Evolutionary conservation across 2,797 vertebrate species (phyloP), one percentile per base, ranked within the genome.

Genomic region (Todus mexicanus): DNA sequence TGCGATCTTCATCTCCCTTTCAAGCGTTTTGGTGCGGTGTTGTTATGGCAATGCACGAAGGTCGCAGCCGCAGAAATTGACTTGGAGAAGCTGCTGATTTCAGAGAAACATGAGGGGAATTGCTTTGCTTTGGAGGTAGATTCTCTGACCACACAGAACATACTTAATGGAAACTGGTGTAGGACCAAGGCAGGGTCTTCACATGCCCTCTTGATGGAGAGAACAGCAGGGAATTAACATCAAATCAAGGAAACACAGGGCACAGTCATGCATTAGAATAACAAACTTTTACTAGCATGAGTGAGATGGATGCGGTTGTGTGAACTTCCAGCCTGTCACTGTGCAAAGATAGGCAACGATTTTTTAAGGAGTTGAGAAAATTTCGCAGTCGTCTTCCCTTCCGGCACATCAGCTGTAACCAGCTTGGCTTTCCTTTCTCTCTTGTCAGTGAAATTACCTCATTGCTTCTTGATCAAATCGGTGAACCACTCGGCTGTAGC

Each of bases 391-490:
- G 77, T 87, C n/a, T 84, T 57, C 11, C 83, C 50, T 84, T 92
- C 77, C 6, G 9, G 43, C 59, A 59, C 33, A 51, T n/a, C 79
- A 76, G 23, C 48, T 42, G 37, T 68, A 38, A 69, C 51, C 16
- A 14, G 2, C 42, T 68, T 53, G 57, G 11, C 37, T 87, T 91
- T 85, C 84, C 31, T 69, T 70, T 65, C 56, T 75, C 48, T 35
- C 27, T 77, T 83, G 22, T 75, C 17, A 4, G 9, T 85, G 92
- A 85, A n/a, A 69, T 91, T 92, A 70, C 75, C 65, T 91, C 78
- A 87, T 27, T 87, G 57, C 69, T 91, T 48, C 76, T 92, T 75
- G 72, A 6, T 93, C 74, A 92, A 89, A 83, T 85, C 82, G 51
- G 3, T 1, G 72, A 80, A 65, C 75, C 4, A 1, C 54, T 91